Evolutionary conservation across 2,888 invertebrate genomes (phyloP), one percentile per base, ranked within the genome.

Genomic region (Anorthoa munda): DNA sequence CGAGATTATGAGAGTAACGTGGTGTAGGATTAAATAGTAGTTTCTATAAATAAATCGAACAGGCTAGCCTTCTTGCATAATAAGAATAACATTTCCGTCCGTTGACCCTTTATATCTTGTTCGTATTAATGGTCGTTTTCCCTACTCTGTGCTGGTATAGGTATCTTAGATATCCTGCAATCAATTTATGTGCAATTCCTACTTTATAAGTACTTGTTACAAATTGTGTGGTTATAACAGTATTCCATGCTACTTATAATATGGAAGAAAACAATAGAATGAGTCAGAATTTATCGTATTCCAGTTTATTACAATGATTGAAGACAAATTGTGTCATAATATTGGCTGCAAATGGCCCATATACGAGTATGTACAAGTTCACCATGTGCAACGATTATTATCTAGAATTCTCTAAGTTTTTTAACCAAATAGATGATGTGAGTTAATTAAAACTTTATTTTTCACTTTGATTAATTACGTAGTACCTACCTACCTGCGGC

Each of bases 71-170:
- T 31, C 63, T 71, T 64, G 72, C 4, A 45, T 59, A 59, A 59
- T 59, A 64, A 79, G 11, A 59, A 59, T 59, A 64, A 79, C 7
- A 53, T 80, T 55, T 77, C 63, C 75, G 66, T 64, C 63, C 63
- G 26, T 80, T 66, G 61, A 77, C 58, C 63, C 53, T 50, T 59
- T 26, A 26, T 61, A 79, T 65, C 31, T 64, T 61, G 55, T 56
- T 51, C n/a, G 15, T 50, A 46, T 23, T 66, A 77, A 73, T 66
- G 58, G 15, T 17, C 74, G n/a, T 12, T 79, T 77, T 80, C 75
- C 80, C 80, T 58, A 58, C n/a, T 48, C 3, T 31, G 17, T n/a
- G 46, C 46, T 59, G 12, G 17, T 64, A 31, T 31, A 31, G 12
- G 26, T 56, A 53, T 15, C 45, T 46, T 60, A 23, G 26, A 39